Base-by-base conservation (phyloP, 2,888 invertebrate species). In the Falcaria lacertinaria region DNA sequence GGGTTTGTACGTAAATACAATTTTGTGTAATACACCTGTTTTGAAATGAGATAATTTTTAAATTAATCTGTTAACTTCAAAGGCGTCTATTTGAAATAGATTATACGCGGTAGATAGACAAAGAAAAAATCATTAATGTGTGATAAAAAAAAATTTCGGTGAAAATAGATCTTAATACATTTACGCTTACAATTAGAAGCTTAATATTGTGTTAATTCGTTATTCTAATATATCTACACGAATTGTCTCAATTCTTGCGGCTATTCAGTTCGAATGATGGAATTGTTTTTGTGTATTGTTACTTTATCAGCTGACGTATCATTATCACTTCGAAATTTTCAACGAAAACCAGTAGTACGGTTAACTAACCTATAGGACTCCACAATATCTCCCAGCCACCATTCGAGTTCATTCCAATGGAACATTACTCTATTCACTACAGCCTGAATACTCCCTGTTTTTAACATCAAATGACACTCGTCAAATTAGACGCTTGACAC, bases 401-500 rank as follows among this genome's bases (percentile, higher is more conserved):
- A 80, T 83, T 82, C 72, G 62, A 54, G 63, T 47, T 62, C 76
- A 73, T 65, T 60, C 72, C 73, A 53, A 64, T 66, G 75, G 71
- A 74, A 78, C 59, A 77, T 72, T 61, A 69, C 60, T 68, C 77
- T 62, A 80, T 79, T 79, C 79, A 79, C 48, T 60, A 60, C 52
- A 54, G 55, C 53, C 61, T 69, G 70, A 72, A 75, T 70, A 61
- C 61, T 52, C 54, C 59, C 60, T 57, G 60, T 19, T 19, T 19
- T 19, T 19, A 19, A 19, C 19, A 19, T 3, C 19, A 19, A 19
- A 77, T 76, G 76, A 69, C 81, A 78, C 79, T 82, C 76, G 42
- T 76, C 71, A 82, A 80, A 83, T 85, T 80, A 81, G 78, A 78
- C 71, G 77, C 68, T 77, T 80, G 79, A 74, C 69, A 70, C 75